A percentile compares a stretch with the other conserved stretches of the same genome.
These are phyloP conservation scores for Acanthochromis polyacanthus DNA, from an alignment of 2,113 vertebrate genomes.

Conservation along the genomic window DNA sequence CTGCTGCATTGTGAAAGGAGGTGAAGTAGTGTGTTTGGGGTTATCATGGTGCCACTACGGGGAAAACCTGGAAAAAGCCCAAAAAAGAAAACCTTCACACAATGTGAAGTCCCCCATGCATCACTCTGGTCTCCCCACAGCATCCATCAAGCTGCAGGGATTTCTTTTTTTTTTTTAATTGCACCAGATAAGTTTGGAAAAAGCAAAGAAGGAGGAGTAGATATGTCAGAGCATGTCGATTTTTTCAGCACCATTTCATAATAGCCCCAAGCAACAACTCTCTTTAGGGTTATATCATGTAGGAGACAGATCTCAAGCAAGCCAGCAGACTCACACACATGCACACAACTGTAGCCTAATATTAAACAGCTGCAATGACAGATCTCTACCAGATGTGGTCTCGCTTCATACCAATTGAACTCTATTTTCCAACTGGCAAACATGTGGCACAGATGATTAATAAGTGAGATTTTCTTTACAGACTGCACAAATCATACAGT, in stretches of 20 bases:
- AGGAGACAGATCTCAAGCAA: neutral
- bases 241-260: neutral
- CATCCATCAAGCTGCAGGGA: conserved; percentile 22
- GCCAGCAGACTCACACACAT: neutral
- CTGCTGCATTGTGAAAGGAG: conserved; percentile 1
- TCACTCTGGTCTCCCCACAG: neutral
- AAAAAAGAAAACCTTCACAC: conserved; percentile 3
- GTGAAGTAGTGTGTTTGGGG: conserved; percentile 1
- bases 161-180: conserved; percentile 6
- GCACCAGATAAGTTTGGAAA: neutral
- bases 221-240: neutral
- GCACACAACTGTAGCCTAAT: conserved; percentile 1
- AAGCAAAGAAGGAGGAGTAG: neutral
- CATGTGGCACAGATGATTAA: neutral
- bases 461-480: conserved; percentile 5
- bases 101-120: conserved; percentile 15
- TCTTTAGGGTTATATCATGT: neutral
- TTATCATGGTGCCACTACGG: conserved; percentile 30
- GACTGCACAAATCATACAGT: neutral
- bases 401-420: neutral
- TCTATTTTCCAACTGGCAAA: conserved; percentile 18
- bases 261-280: neutral
- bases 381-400: conserved; percentile 40
- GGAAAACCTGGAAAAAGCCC: conserved; percentile 9
- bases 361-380: neutral